Conservation (phyloP, 2,113 vertebrate species). For the Erythrocercus mccallii region DNA sequence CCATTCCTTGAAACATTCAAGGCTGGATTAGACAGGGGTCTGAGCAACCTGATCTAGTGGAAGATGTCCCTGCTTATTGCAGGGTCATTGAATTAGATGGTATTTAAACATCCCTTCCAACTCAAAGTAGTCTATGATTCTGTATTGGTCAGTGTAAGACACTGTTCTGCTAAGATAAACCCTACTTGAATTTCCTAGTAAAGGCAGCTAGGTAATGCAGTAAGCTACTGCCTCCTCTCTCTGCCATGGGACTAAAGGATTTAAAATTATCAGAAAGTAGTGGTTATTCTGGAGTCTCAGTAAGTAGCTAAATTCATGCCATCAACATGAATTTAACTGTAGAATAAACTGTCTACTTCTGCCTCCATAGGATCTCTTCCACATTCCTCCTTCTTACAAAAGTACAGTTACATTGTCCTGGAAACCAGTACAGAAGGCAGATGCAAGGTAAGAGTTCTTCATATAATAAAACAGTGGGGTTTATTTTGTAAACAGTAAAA, state of each 20-base stretch:
- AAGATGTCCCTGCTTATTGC: neutral
- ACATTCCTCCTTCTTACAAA: conserved; percentile 98
- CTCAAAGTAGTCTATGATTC: neutral
- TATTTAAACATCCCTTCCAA: neutral
- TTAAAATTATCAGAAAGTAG: neutral
- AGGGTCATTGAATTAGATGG: neutral
- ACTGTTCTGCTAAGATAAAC: neutral
- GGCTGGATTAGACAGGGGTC: neutral
- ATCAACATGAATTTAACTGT: neutral
- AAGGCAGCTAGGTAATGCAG: neutral
- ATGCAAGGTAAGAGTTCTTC: conserved; percentile 77
- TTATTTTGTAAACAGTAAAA: neutral
- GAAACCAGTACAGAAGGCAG: conserved; percentile 95
- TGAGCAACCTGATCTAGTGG: neutral
- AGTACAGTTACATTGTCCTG: conserved; percentile 96
- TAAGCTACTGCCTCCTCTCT: neutral
- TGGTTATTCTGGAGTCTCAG: neutral
- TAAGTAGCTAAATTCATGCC: neutral
- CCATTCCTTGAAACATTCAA: neutral
- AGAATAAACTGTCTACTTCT: conserved; percentile 25
- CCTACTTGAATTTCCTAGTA: neutral
- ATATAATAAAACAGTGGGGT: neutral
- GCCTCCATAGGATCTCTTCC: conserved; percentile 89
- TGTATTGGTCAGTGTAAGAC: neutral
- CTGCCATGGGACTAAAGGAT: neutral